Percentiles rank a stretch among this genome's conserved stretches.
Evolutionary conservation across 2,797 vertebrate species (phyloP).

Genomic region (Neosalanx taihuensis): DNA sequence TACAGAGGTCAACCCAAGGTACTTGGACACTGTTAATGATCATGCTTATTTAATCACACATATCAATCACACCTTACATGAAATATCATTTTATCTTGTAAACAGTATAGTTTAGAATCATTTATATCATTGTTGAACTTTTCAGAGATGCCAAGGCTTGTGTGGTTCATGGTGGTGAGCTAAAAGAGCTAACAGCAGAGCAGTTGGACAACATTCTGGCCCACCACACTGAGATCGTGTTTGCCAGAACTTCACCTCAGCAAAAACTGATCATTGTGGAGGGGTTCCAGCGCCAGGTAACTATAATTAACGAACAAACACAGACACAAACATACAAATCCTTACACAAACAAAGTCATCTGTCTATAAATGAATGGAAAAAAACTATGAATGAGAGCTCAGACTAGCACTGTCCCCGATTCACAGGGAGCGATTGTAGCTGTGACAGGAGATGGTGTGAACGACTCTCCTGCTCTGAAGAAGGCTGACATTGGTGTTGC

Average conservation of each 20-base stretch:
- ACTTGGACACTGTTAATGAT: not conserved
- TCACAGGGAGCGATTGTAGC: conserved; percentile 92
- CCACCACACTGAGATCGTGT: conserved; percentile 92
- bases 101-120: no score
- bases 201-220: conserved; percentile 82
- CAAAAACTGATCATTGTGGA: conserved; percentile 98
- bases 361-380: not conserved
- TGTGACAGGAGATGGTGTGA: conserved; percentile 94
- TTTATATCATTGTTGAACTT: not conserved
- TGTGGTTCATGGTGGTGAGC: conserved; percentile 88
- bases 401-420: not conserved
- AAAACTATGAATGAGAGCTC: not conserved
- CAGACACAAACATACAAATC: not conserved
- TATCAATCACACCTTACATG: no score
- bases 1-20: conserved; percentile 92
- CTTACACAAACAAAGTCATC: not conserved
- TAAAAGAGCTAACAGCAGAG: conserved; percentile 86
- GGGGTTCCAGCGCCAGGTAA: conserved; percentile 92
- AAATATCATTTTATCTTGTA: no score
- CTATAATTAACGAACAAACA: not conserved
- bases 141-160: conserved; percentile 93
- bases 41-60: no score
- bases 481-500: conserved; percentile 96
- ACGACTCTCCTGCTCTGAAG: conserved; percentile 95
- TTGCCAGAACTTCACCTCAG: conserved; percentile 94